Evolutionary conservation across 2,888 invertebrate species (phyloP).

Genomic region (Automeris io): DNA sequence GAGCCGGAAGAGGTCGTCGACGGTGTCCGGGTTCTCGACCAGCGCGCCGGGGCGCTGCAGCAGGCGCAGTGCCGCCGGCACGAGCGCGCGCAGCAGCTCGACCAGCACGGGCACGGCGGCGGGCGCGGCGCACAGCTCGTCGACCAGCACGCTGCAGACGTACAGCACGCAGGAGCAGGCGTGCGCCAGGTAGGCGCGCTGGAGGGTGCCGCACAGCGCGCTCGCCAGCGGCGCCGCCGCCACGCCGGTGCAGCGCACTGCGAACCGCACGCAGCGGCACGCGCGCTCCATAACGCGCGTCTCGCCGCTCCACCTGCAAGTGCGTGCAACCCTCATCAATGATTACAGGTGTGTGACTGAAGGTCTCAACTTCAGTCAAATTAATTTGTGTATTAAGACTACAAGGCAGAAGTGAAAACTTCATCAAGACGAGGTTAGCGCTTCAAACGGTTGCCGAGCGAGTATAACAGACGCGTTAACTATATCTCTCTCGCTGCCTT

Average conservation of each 20-base stretch:
- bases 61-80: slow-evolving; percentile 87
- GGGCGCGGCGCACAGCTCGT: slow-evolving; percentile 80
- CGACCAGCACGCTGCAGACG: slow-evolving; percentile 90
- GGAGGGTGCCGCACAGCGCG: slow-evolving; percentile 81
- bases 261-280: slow-evolving; percentile 93
- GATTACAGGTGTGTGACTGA: too few species aligned
- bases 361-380: too few species aligned
- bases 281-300: slow-evolving; percentile 93
- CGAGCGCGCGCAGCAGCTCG: slow-evolving; percentile 90
- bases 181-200: slow-evolving; percentile 36
- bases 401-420: too few species aligned
- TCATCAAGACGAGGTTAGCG: too few species aligned
- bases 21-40: slow-evolving; percentile 96
- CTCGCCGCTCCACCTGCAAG: slow-evolving; percentile 73
- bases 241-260: slow-evolving; percentile 89
- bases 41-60: slow-evolving; percentile 88
- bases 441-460: too few species aligned
- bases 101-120: slow-evolving; percentile 82
- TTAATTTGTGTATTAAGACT: too few species aligned
- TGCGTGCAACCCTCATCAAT: slow-evolving; percentile 11
- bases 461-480: too few species aligned
- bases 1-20: slow-evolving; percentile 96
- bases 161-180: slow-evolving; percentile 86
- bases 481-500: too few species aligned
- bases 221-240: slow-evolving; percentile 85